Percentiles rank a stretch among this genome's conserved stretches.
Conservation (phyloP, 2,113 vertebrate species). For the Formicarius rufipectus region DNA sequence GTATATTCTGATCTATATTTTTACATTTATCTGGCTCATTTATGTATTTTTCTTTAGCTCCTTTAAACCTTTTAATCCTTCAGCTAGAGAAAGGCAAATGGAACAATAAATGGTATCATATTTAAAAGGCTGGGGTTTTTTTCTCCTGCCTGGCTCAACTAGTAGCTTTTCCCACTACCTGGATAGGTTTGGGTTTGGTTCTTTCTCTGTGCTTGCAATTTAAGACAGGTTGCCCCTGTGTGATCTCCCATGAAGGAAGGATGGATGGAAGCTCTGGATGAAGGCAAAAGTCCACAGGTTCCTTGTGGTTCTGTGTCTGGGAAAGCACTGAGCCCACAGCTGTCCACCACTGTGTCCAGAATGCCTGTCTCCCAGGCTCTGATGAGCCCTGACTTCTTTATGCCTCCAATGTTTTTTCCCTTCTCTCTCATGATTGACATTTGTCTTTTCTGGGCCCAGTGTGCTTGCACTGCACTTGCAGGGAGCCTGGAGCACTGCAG, state of each 20-base stretch:
- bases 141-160: neutral
- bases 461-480: conserved; percentile 19
- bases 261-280: neutral
- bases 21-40: neutral
- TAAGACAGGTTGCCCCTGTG: accelerated
- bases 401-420: neutral
- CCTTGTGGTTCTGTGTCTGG: neutral
- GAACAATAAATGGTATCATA: accelerated
- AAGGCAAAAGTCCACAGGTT: neutral
- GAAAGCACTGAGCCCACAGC: neutral
- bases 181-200: neutral
- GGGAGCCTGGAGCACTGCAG: conserved; percentile 36
- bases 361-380: neutral
- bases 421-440: conserved; percentile 42
- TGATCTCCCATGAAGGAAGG: neutral
- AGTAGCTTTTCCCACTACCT: neutral
- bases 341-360: neutral
- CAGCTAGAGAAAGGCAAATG: neutral
- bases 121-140: neutral
- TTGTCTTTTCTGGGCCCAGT: conserved; percentile 51
- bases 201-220: neutral
- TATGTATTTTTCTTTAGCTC: neutral
- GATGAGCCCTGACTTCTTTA: conserved; percentile 15
- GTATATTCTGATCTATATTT: neutral
- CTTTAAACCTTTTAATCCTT: neutral